A percentile compares a stretch with the other conserved stretches of the same genome.
phyloP scores from a whole-genome alignment of 2,797 vertebrate genomes.

The Tapirus indicus region DNA sequence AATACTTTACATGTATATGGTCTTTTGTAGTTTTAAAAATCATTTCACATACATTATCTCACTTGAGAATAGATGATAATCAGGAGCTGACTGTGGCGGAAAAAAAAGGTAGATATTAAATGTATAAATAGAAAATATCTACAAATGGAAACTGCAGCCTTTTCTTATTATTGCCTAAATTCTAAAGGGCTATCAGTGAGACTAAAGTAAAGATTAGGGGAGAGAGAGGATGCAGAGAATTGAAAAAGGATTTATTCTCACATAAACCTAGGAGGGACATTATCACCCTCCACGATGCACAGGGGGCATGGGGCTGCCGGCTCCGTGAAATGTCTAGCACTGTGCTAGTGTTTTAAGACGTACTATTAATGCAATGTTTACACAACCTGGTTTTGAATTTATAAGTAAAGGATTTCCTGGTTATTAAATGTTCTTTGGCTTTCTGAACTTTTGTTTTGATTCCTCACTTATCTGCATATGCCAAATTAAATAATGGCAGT shows the following conservation, averaged over 20 bases:
- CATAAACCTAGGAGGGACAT: not conserved
- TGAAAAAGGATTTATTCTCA: not conserved
- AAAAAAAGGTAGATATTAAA: slow-evolving; percentile 22
- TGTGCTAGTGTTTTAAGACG: not conserved
- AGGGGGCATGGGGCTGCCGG: accelerated
- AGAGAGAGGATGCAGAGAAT: not conserved
- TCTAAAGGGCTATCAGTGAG: not conserved
- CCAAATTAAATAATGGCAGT: not conserved
- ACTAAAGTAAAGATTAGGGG: not conserved
- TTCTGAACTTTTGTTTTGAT: slow-evolving; percentile 15
- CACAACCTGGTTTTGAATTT: slow-evolving; percentile 4
- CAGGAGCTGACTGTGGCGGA: not conserved
- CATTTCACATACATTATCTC: not conserved
- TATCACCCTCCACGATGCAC: too few relatives aligned
- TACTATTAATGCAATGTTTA: not conserved
- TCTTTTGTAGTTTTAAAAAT: not conserved
- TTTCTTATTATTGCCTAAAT: slow-evolving; percentile 28
- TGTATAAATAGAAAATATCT: slow-evolving; percentile 39
- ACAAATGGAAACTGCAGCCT: not conserved
- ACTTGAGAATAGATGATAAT: slow-evolving; percentile 27
- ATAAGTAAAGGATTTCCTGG: not conserved
- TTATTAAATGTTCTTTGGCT: not conserved
- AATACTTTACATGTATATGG: not conserved
- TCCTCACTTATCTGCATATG: not conserved
- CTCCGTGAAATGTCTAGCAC: not conserved